These are phyloP conservation scores for Stomatorhinus ivindoensis DNA, from an alignment of 2,113 vertebrate genomes.

Conservation along the genomic window DNA sequence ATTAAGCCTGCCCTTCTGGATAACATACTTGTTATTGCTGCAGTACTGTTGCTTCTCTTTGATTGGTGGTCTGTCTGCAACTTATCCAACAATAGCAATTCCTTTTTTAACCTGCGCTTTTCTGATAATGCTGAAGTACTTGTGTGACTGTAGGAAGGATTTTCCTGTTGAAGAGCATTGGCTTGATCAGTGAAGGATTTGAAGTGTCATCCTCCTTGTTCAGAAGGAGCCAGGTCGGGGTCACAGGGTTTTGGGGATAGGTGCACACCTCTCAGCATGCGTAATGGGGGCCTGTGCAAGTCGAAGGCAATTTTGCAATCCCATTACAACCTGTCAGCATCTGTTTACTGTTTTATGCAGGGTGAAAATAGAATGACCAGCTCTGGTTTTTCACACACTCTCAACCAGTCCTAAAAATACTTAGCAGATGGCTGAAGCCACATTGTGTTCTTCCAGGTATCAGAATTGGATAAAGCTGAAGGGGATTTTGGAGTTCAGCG, in stretches of 20 bases:
- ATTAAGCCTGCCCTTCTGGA: not conserved
- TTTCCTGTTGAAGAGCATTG: not conserved
- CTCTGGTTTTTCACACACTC: not conserved
- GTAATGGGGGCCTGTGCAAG: too few species aligned
- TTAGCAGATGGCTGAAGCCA: not conserved
- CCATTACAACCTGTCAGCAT: conserved; percentile 7
- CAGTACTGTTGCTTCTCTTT: not conserved
- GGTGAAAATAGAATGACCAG: conserved; percentile 4
- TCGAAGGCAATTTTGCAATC: not conserved
- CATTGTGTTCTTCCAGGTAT: not conserved
- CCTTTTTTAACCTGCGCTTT: not conserved
- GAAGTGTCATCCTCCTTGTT: not conserved
- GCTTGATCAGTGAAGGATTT: not conserved
- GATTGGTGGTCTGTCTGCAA: not conserved
- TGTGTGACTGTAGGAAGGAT: not conserved
- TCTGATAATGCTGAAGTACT: not conserved
- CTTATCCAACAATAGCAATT: not conserved
- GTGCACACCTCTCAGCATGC: not conserved
- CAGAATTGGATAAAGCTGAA: not conserved
- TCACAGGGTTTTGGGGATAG: not conserved
- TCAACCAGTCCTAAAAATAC: not conserved
- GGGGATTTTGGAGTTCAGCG: not conserved
- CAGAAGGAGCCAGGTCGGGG: not conserved
- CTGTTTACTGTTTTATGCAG: conserved; percentile 5
- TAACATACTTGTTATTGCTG: not conserved